Conservation (phyloP, 2,888 invertebrate species). For the Macroteleia sp. region DNA sequence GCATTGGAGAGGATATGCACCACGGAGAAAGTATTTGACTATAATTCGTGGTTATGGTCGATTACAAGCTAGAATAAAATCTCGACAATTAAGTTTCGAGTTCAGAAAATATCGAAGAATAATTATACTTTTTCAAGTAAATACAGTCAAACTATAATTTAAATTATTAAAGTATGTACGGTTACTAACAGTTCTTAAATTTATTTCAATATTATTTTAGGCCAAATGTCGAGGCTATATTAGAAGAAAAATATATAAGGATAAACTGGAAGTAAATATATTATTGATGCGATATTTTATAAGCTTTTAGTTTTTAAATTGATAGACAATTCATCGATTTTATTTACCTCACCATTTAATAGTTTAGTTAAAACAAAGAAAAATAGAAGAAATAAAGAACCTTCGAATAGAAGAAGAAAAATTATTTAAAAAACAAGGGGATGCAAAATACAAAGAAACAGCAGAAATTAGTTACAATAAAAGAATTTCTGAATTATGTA, state of each 20-base stretch:
- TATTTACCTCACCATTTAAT: too few relatives aligned
- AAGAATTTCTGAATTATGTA: slow-evolving; percentile 86
- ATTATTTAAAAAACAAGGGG: slow-evolving; percentile 86
- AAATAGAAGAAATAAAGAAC: slow-evolving; percentile 83
- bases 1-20: too few relatives aligned
- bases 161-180: too few relatives aligned
- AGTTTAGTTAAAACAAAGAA: slow-evolving; percentile 65
- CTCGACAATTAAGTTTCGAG: slow-evolving; percentile 85
- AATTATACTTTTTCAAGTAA: too few relatives aligned
- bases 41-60: slow-evolving; percentile 92
- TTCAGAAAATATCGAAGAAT: too few relatives aligned
- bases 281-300: too few relatives aligned
- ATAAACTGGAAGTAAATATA: slow-evolving; percentile 85
- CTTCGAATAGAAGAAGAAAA: slow-evolving; percentile 87
- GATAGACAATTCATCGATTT: too few relatives aligned
- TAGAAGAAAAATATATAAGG: slow-evolving; percentile 85
- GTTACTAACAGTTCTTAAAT: background rate
- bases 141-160: too few relatives aligned
- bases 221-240: slow-evolving; percentile 91
- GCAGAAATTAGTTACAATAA: slow-evolving; percentile 90
- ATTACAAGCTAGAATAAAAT: slow-evolving; percentile 92
- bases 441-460: slow-evolving; percentile 87
- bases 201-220: slow-evolving; percentile 70
- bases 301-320: too few relatives aligned
- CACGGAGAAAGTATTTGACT: slow-evolving; percentile 88